phyloP scores from a whole-genome alignment of 2,888 invertebrate genomes.

The Eristalis arbustorum region DNA sequence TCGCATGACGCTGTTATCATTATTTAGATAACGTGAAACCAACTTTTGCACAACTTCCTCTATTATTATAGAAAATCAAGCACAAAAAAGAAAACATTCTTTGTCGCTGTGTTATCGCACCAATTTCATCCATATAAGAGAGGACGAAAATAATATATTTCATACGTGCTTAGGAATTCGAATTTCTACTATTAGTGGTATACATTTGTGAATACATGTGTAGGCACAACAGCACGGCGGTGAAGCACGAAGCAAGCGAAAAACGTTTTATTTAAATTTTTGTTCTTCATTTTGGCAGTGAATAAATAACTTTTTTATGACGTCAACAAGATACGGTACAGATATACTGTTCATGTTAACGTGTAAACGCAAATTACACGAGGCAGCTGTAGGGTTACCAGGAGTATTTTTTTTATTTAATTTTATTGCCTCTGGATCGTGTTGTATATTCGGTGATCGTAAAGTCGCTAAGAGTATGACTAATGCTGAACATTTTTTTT shows the following conservation, averaged over 20 bases:
- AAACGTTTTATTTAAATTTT: slow-evolving; percentile 28
- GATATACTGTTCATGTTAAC: slow-evolving; percentile 42
- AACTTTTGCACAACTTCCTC: slow-evolving; percentile 53
- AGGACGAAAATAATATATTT: slow-evolving; percentile 57
- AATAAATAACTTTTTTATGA: slow-evolving; percentile 54
- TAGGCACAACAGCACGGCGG: slow-evolving; percentile 24
- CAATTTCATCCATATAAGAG: slow-evolving; percentile 53
- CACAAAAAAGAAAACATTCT: slow-evolving; percentile 15
- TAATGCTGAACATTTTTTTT: not conserved
- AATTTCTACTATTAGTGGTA: slow-evolving; percentile 41
- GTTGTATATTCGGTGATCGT: not conserved
- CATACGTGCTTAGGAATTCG: slow-evolving; percentile 56
- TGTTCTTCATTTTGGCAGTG: slow-evolving; percentile 34
- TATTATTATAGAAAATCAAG: slow-evolving; percentile 16
- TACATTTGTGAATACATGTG: slow-evolving; percentile 28
- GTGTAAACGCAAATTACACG: slow-evolving; percentile 59
- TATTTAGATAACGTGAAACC: slow-evolving; percentile 31
- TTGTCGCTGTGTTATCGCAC: slow-evolving; percentile 44
- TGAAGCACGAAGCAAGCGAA: slow-evolving; percentile 6
- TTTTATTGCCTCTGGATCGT: not conserved
- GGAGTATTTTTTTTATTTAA: not conserved
- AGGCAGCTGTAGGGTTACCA: slow-evolving; percentile 36
- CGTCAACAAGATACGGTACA: slow-evolving; percentile 40
- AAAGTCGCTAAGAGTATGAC: not conserved
- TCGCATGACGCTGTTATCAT: slow-evolving; percentile 39